phyloP scores from a whole-genome alignment of 2,888 invertebrate genomes.

The Leptinotarsa peninsularis region DNA sequence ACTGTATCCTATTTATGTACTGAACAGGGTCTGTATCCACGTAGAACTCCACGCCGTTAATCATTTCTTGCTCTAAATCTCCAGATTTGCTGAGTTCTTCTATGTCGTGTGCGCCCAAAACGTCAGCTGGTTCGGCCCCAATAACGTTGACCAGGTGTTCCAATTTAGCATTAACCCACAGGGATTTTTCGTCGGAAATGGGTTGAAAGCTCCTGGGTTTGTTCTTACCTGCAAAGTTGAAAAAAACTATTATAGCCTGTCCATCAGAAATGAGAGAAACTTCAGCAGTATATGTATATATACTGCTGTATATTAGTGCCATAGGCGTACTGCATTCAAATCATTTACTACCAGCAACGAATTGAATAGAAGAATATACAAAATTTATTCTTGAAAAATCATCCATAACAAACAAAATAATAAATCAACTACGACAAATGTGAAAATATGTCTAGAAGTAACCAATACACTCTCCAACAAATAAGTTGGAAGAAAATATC shows the following conservation, averaged over 20 bases:
- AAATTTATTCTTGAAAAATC: too few species aligned
- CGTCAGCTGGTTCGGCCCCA: conserved; percentile 54
- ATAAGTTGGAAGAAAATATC: too few species aligned
- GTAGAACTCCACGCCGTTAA: conserved; percentile 60
- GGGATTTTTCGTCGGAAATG: conserved; percentile 54
- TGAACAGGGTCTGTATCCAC: conserved; percentile 59
- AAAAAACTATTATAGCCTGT: neutral
- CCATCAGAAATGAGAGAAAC: too few species aligned
- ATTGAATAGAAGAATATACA: too few species aligned
- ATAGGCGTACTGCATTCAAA: too few species aligned
- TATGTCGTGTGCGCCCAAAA: conserved; percentile 50
- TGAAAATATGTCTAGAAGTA: too few species aligned
- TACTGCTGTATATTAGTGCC: too few species aligned
- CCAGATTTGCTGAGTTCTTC: conserved; percentile 46
- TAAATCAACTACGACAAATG: too few species aligned
- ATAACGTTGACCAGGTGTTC: conserved; percentile 54
- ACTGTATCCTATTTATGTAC: conserved; percentile 60
- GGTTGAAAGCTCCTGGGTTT: conserved; percentile 46
- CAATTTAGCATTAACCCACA: conserved; percentile 56
- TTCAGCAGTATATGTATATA: too few species aligned
- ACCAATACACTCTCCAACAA: too few species aligned
- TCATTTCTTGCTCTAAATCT: conserved; percentile 47
- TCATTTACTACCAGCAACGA: too few species aligned
- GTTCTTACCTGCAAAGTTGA: conserved; percentile 32
- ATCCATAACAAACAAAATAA: too few species aligned